Base-by-base conservation (phyloP, 2,888 invertebrate genomes). In the Chelonus formosanus region DNA sequence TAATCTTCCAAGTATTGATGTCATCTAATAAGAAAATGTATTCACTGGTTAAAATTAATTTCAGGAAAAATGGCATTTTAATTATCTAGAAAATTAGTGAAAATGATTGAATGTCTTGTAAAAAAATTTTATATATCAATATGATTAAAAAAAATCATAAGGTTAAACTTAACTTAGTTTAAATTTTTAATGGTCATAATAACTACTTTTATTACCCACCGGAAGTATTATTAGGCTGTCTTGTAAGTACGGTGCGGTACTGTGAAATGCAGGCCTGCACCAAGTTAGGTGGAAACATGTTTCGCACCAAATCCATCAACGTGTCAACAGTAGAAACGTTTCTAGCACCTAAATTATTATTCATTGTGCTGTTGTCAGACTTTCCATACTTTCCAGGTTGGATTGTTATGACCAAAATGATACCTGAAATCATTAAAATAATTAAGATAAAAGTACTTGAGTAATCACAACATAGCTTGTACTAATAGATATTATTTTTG, bases 251-350 rank as follows among this genome's bases (percentile, higher is more conserved):
- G 36, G 90, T 89, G 72, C 88, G 87, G 75, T 88, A 87, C 86
- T 90, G 85, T 47, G 90, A 89, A 77, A 95, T 90, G 71, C 94
- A 92, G 7, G 96, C 94, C 80, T 95, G 93, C 36, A 94, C 90
- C 69, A 97, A 87, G 86, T 97, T 97, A 75, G 95, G 94, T 36
- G 96, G 95, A 81, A 97, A 96, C 86, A 97, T 90, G 82, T 96
- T 97, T 93, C 97, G 90, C 75, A 96, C 87, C 74, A 98, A 88
- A 87, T 98, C 98, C 85, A 98, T 89, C 65, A 98, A 86, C 0
- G 97, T 97, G 81, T 98, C 98, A 1, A 91, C 89, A 0, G 97
- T 96, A 64, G 93, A 90, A 65, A 92, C 92, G 72, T 90, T 89
- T 65, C 89, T 87, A 43, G 86, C 82, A 5, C 71, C 72, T 10